These are phyloP conservation scores for Plecturocebus donacophilus DNA, from an alignment of 2,113 vertebrate genomes.

Conservation along the genomic window DNA sequence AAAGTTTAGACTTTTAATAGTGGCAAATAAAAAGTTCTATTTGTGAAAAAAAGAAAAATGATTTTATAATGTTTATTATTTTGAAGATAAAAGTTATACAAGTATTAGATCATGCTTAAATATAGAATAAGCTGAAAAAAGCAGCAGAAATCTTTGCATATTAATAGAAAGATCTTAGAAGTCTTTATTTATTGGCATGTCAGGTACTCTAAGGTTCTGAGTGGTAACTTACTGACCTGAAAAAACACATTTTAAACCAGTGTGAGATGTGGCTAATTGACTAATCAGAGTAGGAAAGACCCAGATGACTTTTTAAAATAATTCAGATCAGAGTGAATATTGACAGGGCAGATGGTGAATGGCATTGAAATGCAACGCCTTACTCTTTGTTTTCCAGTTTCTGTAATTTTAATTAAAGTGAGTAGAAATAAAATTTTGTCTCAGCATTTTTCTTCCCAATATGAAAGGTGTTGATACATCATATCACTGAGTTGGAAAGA, in stretches of 20 bases:
- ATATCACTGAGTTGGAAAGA: slow-evolving; percentile 76
- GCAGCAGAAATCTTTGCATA: not conserved
- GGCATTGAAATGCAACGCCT: slow-evolving; percentile 43
- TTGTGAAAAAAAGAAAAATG: not conserved
- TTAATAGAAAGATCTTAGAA: slow-evolving; percentile 44
- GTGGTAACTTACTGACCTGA: slow-evolving; percentile 64
- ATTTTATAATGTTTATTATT: slow-evolving; percentile 1
- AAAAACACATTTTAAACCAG: slow-evolving; percentile 54
- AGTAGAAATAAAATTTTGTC: slow-evolving; percentile 71
- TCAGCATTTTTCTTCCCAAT: slow-evolving; percentile 60
- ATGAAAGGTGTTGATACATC: slow-evolving; percentile 82
- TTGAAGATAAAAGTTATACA: not conserved
- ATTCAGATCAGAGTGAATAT: slow-evolving; percentile 64
- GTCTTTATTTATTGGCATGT: slow-evolving; percentile 56
- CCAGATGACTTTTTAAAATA: slow-evolving; percentile 65
- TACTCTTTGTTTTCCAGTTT: slow-evolving; percentile 68
- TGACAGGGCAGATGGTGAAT: slow-evolving; percentile 55
- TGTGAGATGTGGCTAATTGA: slow-evolving; percentile 61
- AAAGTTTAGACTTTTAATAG: no score
- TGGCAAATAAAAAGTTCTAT: no score
- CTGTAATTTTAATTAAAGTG: slow-evolving; percentile 78
- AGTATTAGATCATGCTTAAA: slow-evolving; percentile 9
- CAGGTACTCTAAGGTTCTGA: slow-evolving; percentile 39
- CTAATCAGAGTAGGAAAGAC: slow-evolving; percentile 66
- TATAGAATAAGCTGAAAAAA: slow-evolving; percentile 4